These are phyloP conservation scores for Ataeniobius toweri DNA, from an alignment of 2,797 vertebrate genomes.

Conservation along the genomic window DNA sequence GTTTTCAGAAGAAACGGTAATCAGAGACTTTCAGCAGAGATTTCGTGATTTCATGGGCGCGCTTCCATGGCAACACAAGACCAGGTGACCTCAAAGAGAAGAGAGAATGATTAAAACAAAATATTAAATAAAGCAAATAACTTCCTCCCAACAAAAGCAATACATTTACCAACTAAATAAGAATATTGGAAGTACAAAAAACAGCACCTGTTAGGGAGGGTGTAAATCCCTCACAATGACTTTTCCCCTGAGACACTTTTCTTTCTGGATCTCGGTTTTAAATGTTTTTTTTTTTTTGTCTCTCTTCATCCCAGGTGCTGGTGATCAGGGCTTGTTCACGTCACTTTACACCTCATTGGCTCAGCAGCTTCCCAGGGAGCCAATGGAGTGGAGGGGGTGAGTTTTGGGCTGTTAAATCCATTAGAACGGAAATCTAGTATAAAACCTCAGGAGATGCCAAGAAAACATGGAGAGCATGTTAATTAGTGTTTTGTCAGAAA, in stretches of 20 bases:
- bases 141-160: too few species aligned
- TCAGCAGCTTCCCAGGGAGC: constrained; percentile 94
- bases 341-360: constrained; percentile 90
- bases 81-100: too few species aligned
- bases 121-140: too few species aligned
- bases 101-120: too few species aligned
- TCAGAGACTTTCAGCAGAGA: neutral
- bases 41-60: neutral
- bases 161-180: too few species aligned
- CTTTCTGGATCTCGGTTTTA: neutral
- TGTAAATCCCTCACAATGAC: neutral
- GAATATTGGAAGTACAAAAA: neutral
- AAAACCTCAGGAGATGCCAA: neutral
- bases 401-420: neutral
- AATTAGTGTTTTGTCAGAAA: neutral
- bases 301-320: constrained; percentile 83
- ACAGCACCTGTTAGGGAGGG: too few species aligned
- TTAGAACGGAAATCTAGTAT: neutral
- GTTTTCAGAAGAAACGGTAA: neutral
- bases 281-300: neutral
- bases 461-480: neutral
- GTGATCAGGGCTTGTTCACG: constrained; percentile 93
- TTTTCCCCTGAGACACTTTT: too few species aligned
- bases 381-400: constrained; percentile 98
- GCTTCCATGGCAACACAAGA: too few species aligned